Evolutionary conservation across 2,888 invertebrate genomes (phyloP).

Genomic region (Dicranocentrus wangi): DNA sequence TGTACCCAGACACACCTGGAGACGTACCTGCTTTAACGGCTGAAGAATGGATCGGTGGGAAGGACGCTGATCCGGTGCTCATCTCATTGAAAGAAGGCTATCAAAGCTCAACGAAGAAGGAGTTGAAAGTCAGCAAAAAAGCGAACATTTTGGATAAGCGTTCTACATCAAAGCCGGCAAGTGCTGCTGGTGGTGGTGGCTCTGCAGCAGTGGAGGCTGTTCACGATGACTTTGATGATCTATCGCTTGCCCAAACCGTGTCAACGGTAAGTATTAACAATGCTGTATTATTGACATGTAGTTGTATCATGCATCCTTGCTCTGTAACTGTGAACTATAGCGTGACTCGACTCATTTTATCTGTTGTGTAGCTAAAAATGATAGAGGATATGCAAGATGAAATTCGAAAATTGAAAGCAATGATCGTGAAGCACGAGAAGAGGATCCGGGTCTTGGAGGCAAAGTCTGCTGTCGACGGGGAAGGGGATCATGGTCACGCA

Average conservation of each 20-base stretch:
- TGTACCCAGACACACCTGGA: conserved; percentile 95
- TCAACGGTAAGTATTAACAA: conserved; percentile 57
- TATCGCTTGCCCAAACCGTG: conserved; percentile 58
- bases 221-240: conserved; percentile 69
- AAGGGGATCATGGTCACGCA: conserved; percentile 27
- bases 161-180: conserved; percentile 74
- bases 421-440: conserved; percentile 94
- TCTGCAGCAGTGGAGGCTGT: conserved; percentile 61
- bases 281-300: neutral
- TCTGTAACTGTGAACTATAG: neutral
- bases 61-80: conserved; percentile 91
- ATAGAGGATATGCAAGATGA: conserved; percentile 90
- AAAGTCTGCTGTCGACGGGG: conserved; percentile 63
- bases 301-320: neutral
- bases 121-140: conserved; percentile 85
- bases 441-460: conserved; percentile 86
- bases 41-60: conserved; percentile 93
- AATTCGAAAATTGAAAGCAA: conserved; percentile 92
- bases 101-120: conserved; percentile 77
- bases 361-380: conserved; percentile 69
- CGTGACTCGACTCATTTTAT: neutral
- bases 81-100: conserved; percentile 88
- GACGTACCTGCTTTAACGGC: conserved; percentile 91
- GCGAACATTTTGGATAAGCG: conserved; percentile 87
- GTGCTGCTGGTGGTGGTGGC: conserved; percentile 49